Conservation (phyloP, 2,113 vertebrate species). For the Machaerirhynchus nigripectus region DNA sequence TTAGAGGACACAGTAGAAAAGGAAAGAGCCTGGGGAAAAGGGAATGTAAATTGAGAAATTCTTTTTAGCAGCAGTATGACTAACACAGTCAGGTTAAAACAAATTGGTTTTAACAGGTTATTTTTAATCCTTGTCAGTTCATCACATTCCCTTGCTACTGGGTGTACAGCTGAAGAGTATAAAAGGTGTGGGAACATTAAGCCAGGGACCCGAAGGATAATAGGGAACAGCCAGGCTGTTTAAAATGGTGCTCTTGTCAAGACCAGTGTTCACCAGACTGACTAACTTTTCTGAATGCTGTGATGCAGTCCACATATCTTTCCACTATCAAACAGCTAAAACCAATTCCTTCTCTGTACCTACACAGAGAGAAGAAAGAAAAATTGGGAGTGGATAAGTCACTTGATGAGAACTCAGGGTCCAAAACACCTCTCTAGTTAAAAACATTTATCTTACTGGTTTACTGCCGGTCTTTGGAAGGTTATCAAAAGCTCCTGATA, state of each 20-base stretch:
- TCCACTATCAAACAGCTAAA: neutral
- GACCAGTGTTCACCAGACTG: neutral
- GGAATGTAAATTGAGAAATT: neutral
- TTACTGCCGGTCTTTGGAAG: neutral
- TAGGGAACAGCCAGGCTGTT: neutral
- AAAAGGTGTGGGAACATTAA: neutral
- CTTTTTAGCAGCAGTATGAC: neutral
- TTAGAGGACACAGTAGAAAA: neutral
- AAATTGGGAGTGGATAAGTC: neutral
- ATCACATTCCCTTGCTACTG: neutral
- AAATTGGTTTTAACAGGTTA: neutral
- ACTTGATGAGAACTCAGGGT: neutral
- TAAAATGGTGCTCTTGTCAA: neutral
- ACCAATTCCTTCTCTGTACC: neutral
- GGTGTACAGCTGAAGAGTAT: neutral
- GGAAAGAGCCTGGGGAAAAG: neutral
- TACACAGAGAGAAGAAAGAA: neutral
- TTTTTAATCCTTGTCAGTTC: conserved; percentile 3
- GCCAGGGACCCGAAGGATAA: neutral
- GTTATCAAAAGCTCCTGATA: neutral
- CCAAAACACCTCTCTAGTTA: neutral
- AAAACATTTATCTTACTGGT: neutral
- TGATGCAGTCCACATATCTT: neutral
- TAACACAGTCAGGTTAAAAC: neutral
- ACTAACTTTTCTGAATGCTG: neutral